Conservation (phyloP, 1,140 invertebrate genomes). For the Zophobas atratus region DNA sequence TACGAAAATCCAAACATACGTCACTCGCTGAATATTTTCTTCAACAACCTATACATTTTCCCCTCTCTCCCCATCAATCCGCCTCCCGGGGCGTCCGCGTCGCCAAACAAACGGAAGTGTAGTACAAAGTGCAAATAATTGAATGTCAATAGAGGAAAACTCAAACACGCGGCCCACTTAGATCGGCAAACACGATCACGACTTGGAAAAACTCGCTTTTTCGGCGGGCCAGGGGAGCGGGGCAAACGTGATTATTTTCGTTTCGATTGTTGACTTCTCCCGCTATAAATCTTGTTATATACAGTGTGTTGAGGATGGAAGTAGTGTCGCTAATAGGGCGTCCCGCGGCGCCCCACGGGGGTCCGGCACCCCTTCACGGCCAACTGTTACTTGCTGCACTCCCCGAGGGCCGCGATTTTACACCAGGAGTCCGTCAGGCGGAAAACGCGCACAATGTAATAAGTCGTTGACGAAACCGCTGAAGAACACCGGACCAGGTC, state of each 20-base stretch:
- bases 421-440: constrained; percentile 24
- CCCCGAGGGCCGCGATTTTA: constrained; percentile 24
- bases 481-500: too few species aligned
- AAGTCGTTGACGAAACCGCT: neutral
- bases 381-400: constrained; percentile 49
- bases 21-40: too few species aligned
- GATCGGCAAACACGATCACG: constrained; percentile 55
- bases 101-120: constrained; percentile 29
- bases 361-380: constrained; percentile 39
- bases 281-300: constrained; percentile 39
- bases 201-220: constrained; percentile 41
- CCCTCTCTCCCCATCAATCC: neutral
- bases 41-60: too few species aligned
- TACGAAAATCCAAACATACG: too few species aligned
- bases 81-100: neutral
- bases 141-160: constrained; percentile 40
- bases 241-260: constrained; percentile 9
- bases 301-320: constrained; percentile 27
- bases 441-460: neutral
- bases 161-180: constrained; percentile 53
- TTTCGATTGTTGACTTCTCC: constrained; percentile 34
- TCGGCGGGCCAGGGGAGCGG: neutral
- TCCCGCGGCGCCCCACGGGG: constrained; percentile 43
- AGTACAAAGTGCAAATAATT: constrained; percentile 39
- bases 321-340: constrained; percentile 54